phyloP scores from a whole-genome alignment of 2,888 invertebrate species.

The Ethmia dodecea region DNA sequence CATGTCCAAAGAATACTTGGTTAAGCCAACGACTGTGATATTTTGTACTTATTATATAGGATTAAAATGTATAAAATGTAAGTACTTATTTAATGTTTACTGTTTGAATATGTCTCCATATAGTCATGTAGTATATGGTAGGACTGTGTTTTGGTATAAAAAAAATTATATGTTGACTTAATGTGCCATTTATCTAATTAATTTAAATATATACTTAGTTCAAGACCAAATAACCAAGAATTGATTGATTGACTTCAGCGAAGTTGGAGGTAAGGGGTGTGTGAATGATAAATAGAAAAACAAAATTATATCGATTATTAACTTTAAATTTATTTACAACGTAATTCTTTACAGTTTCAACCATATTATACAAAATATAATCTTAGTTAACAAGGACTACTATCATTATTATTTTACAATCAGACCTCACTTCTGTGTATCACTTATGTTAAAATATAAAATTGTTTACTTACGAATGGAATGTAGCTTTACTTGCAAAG shows the following conservation, averaged over 20 bases:
- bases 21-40: conserved; percentile 16
- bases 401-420: conserved; percentile 69
- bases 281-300: conserved; percentile 17
- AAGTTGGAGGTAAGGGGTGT: no score
- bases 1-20: conserved; percentile 32
- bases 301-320: conserved; percentile 50
- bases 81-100: neutral
- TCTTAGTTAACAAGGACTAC: conserved; percentile 67
- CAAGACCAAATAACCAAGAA: no score
- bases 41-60: neutral
- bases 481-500: conserved; percentile 48
- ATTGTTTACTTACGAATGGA: conserved; percentile 52
- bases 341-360: conserved; percentile 74
- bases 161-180: no score
- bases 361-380: conserved; percentile 75
- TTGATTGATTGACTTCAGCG: no score
- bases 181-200: no score
- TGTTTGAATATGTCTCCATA: no score
- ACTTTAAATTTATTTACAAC: conserved; percentile 75
- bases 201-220: no score
- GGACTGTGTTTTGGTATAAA: no score
- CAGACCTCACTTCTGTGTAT: conserved; percentile 63
- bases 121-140: no score
- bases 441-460: conserved; percentile 50
- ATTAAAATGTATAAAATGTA: neutral